Evolutionary conservation across 1,140 invertebrate genomes (phyloP), one percentile per base, ranked within the genome.

Genomic region (Scylla paramamosain): DNA sequence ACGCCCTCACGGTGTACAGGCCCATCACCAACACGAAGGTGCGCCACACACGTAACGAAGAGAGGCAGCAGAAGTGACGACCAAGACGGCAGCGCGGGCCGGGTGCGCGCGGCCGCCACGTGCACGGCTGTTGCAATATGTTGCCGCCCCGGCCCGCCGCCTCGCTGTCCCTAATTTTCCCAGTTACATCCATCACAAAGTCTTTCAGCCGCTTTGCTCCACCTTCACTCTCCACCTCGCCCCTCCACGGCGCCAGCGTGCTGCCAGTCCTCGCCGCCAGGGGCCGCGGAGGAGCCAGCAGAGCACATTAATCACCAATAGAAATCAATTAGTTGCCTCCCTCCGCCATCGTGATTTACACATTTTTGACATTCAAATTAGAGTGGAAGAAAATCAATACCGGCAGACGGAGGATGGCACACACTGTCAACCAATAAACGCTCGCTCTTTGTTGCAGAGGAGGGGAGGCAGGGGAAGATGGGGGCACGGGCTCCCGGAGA

Each of bases 341-440:
- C 46, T 39, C 87, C 93, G 48, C 93, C 87, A 67, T 91, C 88
- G 90, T 95, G 94, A 95, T 95, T 92, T 95, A 95, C 94, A 91
- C 94, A 95, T 95, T 95, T 95, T 87, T 95, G 94, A 95, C 94
- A 95, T 95, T 95, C 91, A 95, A 95, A 95, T 95, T 95, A 95
- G 82, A 95, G 89, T 31, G 83, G 77, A 84, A 92, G 86, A 95
- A 95, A 92, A 94, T 91, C 94, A 94, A 91, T 91, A 95, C 32
- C 28, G 28, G n/a, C 32, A 94, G 87, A 77, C 28, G 89, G 83
- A 91, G 94, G 90, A 95, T 92, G 94, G 89, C 77, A 90, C 84
- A 93, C 82, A 93, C 84, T 52, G 25, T 28, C 86, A 67, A 88
- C 84, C 46, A 59, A 88, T 88, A 89, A 67, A 93, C 12, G 86